phyloP scores from a whole-genome alignment of 2,888 invertebrate genomes.

The Beris morrisii region DNA sequence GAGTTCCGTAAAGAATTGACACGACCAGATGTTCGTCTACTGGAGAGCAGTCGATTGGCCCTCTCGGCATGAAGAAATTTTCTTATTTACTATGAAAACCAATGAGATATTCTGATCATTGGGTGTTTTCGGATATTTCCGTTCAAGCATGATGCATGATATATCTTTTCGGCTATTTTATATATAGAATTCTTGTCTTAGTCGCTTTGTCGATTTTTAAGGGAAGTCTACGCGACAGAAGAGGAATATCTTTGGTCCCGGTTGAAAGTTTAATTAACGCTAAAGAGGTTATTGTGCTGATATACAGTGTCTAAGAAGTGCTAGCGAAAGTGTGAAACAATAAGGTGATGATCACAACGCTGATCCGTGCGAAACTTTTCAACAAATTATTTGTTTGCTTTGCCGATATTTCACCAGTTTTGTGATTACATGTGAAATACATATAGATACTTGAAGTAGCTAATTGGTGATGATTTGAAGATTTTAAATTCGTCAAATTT shows the following conservation, averaged over 20 bases:
- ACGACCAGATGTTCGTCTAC: too few species aligned
- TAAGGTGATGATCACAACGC: slow-evolving; percentile 44
- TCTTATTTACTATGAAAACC: too few species aligned
- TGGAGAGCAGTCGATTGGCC: too few species aligned
- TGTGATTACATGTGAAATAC: slow-evolving; percentile 10
- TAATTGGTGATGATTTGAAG: slow-evolving; percentile 10
- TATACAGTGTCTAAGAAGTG: slow-evolving; percentile 43
- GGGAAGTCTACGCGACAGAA: too few species aligned
- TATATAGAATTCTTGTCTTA: too few species aligned
- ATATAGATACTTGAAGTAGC: slow-evolving; percentile 6
- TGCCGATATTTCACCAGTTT: slow-evolving; percentile 13
- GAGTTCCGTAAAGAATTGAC: too few species aligned
- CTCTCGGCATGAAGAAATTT: too few species aligned
- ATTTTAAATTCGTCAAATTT: background rate
- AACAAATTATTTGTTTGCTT: slow-evolving; percentile 12
- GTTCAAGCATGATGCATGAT: too few species aligned
- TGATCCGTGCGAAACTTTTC: slow-evolving; percentile 19
- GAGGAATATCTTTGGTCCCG: slow-evolving; percentile 47
- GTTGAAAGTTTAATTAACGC: slow-evolving; percentile 54
- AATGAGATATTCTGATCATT: too few species aligned
- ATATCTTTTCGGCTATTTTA: too few species aligned
- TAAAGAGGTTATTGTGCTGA: slow-evolving; percentile 47
- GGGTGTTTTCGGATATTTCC: too few species aligned
- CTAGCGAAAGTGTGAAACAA: slow-evolving; percentile 46
- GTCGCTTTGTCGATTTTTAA: too few species aligned